phyloP scores from a whole-genome alignment of 2,113 vertebrate genomes.

The Zosterops japonicus region DNA sequence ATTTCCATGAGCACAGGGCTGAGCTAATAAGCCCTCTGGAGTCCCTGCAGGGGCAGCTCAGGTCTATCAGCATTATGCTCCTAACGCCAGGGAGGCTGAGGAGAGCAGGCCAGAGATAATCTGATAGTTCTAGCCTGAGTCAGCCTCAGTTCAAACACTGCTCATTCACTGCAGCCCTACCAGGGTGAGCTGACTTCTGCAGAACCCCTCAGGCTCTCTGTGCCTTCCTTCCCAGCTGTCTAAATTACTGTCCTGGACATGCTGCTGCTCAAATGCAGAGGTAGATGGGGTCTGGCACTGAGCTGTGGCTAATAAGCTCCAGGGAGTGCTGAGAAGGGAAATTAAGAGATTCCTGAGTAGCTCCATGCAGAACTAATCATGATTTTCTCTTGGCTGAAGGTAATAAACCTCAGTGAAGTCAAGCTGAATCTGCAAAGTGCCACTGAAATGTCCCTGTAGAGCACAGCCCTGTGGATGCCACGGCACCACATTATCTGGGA shows the following conservation, averaged over 20 bases:
- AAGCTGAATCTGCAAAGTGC: neutral
- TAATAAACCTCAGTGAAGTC: slow-evolving; percentile 38
- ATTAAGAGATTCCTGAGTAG: slow-evolving; percentile 10
- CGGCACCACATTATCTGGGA: accelerated
- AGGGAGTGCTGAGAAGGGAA: slow-evolving; percentile 17
- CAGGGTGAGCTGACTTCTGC: neutral
- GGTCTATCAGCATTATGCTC: neutral
- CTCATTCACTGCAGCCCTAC: neutral
- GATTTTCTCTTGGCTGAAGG: slow-evolving; percentile 13
- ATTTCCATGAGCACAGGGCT: neutral
- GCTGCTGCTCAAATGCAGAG: neutral
- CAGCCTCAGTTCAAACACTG: neutral
- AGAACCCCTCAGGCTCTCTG: slow-evolving; percentile 25
- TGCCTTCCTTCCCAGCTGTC: neutral
- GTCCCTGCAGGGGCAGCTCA: neutral
- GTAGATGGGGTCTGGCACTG: slow-evolving; percentile 42
- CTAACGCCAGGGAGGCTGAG: neutral
- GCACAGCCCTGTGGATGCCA: neutral
- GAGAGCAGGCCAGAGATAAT: neutral
- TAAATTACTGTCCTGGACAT: slow-evolving; percentile 1
- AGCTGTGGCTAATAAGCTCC: slow-evolving; percentile 43
- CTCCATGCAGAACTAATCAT: slow-evolving; percentile 17
- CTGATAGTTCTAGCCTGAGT: neutral
- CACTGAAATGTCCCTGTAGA: neutral
- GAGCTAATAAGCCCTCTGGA: neutral